Evolutionary conservation across 1,140 invertebrate genomes (phyloP).

Genomic region (Anastrepha ludens): DNA sequence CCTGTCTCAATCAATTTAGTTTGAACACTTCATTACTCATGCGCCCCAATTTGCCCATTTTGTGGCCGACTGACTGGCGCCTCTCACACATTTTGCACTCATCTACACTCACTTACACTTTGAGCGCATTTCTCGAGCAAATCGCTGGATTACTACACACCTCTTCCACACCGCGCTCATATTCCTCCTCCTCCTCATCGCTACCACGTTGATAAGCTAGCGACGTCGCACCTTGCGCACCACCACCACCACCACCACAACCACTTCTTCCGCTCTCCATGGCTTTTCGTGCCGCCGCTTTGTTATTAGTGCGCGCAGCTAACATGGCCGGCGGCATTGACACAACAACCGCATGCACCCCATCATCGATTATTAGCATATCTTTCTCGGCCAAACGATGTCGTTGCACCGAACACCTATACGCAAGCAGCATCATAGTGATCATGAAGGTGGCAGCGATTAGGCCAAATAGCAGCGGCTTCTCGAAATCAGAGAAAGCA

Average conservation of each 20-base stretch:
- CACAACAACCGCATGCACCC: not conserved
- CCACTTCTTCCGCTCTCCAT: not conserved
- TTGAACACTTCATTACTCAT: not conserved
- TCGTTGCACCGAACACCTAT: slow-evolving; percentile 20
- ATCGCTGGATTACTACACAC: slow-evolving; percentile 55
- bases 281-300: slow-evolving; percentile 18
- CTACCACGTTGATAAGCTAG: slow-evolving; percentile 22
- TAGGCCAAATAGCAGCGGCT: slow-evolving; percentile 56
- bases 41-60: not conserved
- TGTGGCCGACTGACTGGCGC: not conserved
- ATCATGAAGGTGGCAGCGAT: slow-evolving; percentile 56
- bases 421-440: slow-evolving; percentile 40
- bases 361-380: slow-evolving; percentile 53
- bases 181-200: slow-evolving; percentile 9
- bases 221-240: slow-evolving; percentile 44
- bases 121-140: slow-evolving; percentile 56
- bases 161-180: slow-evolving; percentile 2
- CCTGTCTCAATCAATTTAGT: slow-evolving; percentile 33
- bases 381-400: slow-evolving; percentile 57
- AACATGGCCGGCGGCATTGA: not conserved
- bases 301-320: slow-evolving; percentile 6
- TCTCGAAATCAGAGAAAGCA: slow-evolving; percentile 55
- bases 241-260: not conserved
- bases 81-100: not conserved
- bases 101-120: slow-evolving; percentile 53